Percentiles rank a stretch among this genome's conserved stretches.
phyloP scores from a whole-genome alignment of 2,888 invertebrate species.

The Lathronympha strigana region DNA sequence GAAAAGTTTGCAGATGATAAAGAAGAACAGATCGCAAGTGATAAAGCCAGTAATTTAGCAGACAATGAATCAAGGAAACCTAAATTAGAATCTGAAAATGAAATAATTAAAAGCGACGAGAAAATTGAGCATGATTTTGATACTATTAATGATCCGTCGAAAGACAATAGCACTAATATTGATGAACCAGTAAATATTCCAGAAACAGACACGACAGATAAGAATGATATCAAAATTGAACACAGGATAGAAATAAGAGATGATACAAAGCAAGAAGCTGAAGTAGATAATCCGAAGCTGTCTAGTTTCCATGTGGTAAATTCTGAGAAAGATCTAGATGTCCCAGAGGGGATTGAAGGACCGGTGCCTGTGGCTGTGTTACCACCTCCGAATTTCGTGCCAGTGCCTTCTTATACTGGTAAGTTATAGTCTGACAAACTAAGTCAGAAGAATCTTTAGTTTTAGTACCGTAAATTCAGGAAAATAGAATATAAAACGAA shows the following conservation, averaged over 20 bases:
- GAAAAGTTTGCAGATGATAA: constrained; percentile 59
- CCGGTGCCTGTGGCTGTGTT: constrained; percentile 67
- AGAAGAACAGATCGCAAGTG: neutral
- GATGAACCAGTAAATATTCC: neutral
- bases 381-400: constrained; percentile 64
- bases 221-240: constrained; percentile 23
- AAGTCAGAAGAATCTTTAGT: no score
- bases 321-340: constrained; percentile 75
- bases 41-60: neutral
- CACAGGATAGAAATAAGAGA: constrained; percentile 42
- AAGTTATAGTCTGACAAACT: no score
- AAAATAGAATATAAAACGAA: no score
- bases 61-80: constrained; percentile 23
- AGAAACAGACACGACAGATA: neutral
- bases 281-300: constrained; percentile 62
- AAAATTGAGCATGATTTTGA: constrained; percentile 25
- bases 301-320: constrained; percentile 73
- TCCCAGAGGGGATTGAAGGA: constrained; percentile 76
- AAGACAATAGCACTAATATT: neutral
- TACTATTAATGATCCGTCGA: neutral
- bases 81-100: constrained; percentile 35
- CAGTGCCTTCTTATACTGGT: constrained; percentile 42
- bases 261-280: constrained; percentile 39
- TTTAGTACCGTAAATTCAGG: no score
- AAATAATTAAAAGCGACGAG: constrained; percentile 35